Evolutionary conservation across 2,797 vertebrate genomes (phyloP).

Genomic region (Coregonus suidteri): DNA sequence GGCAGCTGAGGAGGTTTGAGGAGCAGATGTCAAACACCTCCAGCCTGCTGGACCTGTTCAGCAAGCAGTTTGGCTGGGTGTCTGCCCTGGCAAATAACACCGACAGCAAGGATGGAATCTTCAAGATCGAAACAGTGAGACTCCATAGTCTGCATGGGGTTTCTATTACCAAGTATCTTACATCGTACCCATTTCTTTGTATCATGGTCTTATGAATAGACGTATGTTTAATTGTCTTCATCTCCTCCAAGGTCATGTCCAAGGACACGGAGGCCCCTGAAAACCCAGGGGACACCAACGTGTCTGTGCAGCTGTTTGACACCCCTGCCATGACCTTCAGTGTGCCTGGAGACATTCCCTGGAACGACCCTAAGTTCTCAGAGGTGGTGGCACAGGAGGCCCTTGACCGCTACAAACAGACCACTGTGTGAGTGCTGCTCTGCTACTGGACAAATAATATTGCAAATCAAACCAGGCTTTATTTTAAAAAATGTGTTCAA

Average conservation of each 20-base stretch:
- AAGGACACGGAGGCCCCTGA: slow-evolving; percentile 41
- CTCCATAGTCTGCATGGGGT: not conserved
- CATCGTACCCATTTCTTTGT: not conserved
- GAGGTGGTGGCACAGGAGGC: slow-evolving; percentile 85
- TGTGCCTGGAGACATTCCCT: slow-evolving; percentile 78
- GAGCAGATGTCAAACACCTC: slow-evolving; percentile 86
- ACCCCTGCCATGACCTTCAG: slow-evolving; percentile 76
- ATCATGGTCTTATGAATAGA: too few relatives aligned
- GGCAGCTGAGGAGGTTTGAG: slow-evolving; percentile 79
- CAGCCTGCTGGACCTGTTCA: slow-evolving; percentile 80
- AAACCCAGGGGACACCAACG: slow-evolving; percentile 70
- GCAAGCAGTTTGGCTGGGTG: slow-evolving; percentile 87
- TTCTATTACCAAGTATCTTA: not conserved
- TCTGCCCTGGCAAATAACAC: slow-evolving; percentile 85
- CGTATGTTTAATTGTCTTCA: not conserved
- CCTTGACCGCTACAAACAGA: slow-evolving; percentile 81
- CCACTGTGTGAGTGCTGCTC: slow-evolving; percentile 73
- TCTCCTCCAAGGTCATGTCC: slow-evolving; percentile 72
- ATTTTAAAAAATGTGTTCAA: too few relatives aligned
- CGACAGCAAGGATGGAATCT: slow-evolving; percentile 58
- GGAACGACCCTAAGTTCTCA: slow-evolving; percentile 82
- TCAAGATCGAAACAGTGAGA: slow-evolving; percentile 82
- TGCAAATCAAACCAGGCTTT: not conserved
- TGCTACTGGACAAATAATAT: not conserved
- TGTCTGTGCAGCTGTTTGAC: slow-evolving; percentile 86